These are phyloP conservation scores for Saguinus imperator DNA, from an alignment of 2,113 vertebrate species.

Conservation along the genomic window DNA sequence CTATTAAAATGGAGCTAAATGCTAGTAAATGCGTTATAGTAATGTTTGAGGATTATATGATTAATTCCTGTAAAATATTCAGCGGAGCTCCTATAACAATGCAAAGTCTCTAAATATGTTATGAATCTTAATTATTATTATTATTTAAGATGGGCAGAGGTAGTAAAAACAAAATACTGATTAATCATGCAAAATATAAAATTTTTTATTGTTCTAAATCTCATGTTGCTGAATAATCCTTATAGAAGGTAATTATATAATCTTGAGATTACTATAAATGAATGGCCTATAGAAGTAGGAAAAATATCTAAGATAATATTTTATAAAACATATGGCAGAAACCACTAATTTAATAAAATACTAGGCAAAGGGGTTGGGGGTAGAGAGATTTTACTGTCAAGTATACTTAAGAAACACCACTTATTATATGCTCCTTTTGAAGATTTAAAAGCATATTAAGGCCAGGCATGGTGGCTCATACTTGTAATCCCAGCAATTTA, in stretches of 20 bases:
- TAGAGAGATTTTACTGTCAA: not conserved
- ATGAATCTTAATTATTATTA: not conserved
- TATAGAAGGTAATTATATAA: not conserved
- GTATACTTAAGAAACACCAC: not conserved
- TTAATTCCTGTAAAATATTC: not conserved
- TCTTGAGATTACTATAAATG: conserved; percentile 11
- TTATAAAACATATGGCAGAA: conserved; percentile 11
- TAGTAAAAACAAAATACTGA: conserved; percentile 32
- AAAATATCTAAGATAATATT: not conserved
- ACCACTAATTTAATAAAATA: not conserved
- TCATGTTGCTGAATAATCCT: not conserved
- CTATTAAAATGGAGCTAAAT: conserved; percentile 26
- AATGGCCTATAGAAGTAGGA: not conserved
- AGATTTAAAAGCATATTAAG: not conserved
- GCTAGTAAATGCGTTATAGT: not conserved
- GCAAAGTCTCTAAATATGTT: not conserved
- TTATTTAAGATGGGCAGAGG: not conserved
- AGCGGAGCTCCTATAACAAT: not conserved
- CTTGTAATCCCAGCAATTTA: no score
- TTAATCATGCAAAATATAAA: conserved; percentile 5
- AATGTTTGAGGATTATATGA: not conserved
- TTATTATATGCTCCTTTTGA: not conserved
- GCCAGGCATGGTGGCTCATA: no score
- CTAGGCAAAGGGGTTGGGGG: not conserved
- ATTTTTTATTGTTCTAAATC: not conserved